Base-by-base conservation (phyloP, 2,797 vertebrate species). In the Sebastes taczanowskii region DNA sequence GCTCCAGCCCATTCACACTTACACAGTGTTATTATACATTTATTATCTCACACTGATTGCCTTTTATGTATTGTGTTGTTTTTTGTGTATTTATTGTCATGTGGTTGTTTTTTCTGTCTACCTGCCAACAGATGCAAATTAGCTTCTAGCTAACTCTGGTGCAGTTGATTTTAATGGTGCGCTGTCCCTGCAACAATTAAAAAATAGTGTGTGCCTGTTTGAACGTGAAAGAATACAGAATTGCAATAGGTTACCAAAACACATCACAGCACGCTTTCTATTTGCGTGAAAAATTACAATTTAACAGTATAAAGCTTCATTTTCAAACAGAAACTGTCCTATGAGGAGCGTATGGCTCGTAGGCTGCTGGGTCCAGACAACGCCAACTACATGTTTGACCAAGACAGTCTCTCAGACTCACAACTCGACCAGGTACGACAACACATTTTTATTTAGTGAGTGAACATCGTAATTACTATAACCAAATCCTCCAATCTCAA, bases 311-410 rank as follows among this genome's bases (percentile, higher is more conserved):
- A 64, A 63, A 64, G 77, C 65, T 67, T 85, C 11, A 30, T 84
- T 78, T 85, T 85, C 86, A 82, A 72, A 78, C 93, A 99, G 97
- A 94, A 98, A 84, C 84, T 98, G 85, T 98, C 97, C 13, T 98
- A 99, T 63, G 98, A 99, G 84, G 97, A 99, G 82, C 96, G 96
- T 58, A 99, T 99, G 97, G 98, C 98, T 84, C 97, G 98, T 67
- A 95, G 98, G 92, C 95, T 99, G 95, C 95, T 99, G 18, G 98
- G 98, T 89, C 97, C 97, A 81, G 96, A 95, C 77, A 97, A 95
- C 5, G 96, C 96, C 82, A 96, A 96, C 70, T 95, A 95, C 29
- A 95, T 97, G 79, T 93, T 97, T 86, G 97, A 98, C 88, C 78
- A 96, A 70, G 96, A 96, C 75, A 90, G 86, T 62, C 93, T 96